Evolutionary conservation across 1,140 invertebrate genomes (phyloP), one percentile per base, ranked within the genome.

Genomic region (Saccostrea cuccullata): DNA sequence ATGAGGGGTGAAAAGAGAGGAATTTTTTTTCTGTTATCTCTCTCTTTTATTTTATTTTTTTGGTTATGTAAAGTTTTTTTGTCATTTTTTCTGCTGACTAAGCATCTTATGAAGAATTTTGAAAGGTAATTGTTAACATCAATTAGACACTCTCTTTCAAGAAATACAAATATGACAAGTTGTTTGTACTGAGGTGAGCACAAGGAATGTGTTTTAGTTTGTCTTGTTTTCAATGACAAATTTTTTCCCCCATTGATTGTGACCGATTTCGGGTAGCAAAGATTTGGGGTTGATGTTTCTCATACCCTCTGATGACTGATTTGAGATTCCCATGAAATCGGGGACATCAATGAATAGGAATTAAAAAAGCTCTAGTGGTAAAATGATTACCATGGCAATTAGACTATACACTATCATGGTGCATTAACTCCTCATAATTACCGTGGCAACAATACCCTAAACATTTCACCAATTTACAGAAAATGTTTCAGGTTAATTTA

Each of bases 371-470:
- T 64, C 58, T 36, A 30, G 26, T 30, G 70, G 70, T 67, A 36
- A 73, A 73, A 73, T 73, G 26, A 73, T 73, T 26, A 30, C 70
- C 26, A 73, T 73, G 70, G 70, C 70, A 73, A 73, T 73, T 73
- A 73, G 30, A 73, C 70, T 36, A 73, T 30, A 73, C 20, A 73
- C 26, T 73, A 73, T 73, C 70, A 73, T 73, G 70, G 70, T 73
- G 70, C 70, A 73, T 73, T 73, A 73, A 73, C 70, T 73, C 70
- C 70, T 73, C 26, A 30, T 73, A 73, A 73, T 73, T 73, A 73
- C 70, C 70, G 70, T 73, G 70, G 70, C 30, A 73, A 73, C 70
- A 73, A 73, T 73, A 73, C 70, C 23, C 70, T 73, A 30, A 73
- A 73, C 30, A 73, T 73, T 30, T 36, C 26, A 12, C 30, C 70